These are phyloP conservation scores for Siniperca chuatsi DNA, from an alignment of 2,113 vertebrate species.

Conservation along the genomic window DNA sequence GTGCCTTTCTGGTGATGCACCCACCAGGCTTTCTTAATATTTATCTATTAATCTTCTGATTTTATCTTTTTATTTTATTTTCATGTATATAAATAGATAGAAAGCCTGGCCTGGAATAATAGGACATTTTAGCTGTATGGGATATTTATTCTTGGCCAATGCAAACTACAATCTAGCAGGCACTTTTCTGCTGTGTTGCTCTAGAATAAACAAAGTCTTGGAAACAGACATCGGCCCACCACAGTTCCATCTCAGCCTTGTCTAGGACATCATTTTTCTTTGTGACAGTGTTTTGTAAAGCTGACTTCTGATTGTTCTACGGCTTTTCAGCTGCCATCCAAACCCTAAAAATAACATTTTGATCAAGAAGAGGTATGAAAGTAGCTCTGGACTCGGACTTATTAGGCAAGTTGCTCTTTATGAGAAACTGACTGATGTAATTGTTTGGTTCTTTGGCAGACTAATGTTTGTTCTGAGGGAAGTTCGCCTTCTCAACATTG, in stretches of 20 bases:
- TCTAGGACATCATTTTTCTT: conserved; percentile 72
- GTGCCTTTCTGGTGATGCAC: conserved; percentile 31
- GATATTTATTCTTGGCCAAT: conserved; percentile 73
- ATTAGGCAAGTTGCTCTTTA: conserved; percentile 53
- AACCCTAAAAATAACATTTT: conserved; percentile 71
- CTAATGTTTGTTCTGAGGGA: conserved; percentile 22
- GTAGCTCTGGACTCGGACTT: conserved; percentile 27
- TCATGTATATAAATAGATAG: conserved; percentile 55
- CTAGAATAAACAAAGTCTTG: conserved; percentile 78
- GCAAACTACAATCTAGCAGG: conserved; percentile 70
- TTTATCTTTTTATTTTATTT: conserved; percentile 50
- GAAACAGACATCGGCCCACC: conserved; percentile 61
- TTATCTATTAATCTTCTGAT: conserved; percentile 47
- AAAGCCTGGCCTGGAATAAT: conserved; percentile 59
- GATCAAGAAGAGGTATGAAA: conserved; percentile 61
- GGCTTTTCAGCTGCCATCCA: conserved; percentile 60
- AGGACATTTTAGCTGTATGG: conserved; percentile 51
- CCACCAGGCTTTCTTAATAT: conserved; percentile 41
- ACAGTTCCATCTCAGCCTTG: conserved; percentile 63
- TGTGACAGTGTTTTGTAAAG: conserved; percentile 77
- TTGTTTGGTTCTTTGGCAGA: conserved; percentile 52
- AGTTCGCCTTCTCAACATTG: neutral
- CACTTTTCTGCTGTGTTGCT: conserved; percentile 67
- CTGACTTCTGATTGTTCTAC: conserved; percentile 66
- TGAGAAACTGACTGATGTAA: conserved; percentile 38